Evolutionary conservation across 2,113 vertebrate species (phyloP).

Genomic region (Scortum barcoo): DNA sequence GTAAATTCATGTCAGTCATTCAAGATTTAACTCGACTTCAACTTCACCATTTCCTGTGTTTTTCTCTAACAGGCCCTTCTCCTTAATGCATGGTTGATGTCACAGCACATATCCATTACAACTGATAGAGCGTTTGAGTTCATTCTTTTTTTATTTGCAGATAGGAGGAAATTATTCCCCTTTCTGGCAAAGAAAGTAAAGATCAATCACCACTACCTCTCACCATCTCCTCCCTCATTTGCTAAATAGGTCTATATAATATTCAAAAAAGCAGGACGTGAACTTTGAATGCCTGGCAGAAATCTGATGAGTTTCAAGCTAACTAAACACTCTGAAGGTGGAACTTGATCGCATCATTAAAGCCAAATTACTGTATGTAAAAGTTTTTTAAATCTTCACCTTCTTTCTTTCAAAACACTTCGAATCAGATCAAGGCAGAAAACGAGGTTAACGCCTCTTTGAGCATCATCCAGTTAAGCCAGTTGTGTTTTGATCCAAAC

Average conservation of each 20-base stretch:
- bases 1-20: constrained; percentile 12
- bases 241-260: constrained; percentile 11
- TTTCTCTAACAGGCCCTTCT: constrained; percentile 12
- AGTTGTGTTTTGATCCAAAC: constrained; percentile 74
- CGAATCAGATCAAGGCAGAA: constrained; percentile 66
- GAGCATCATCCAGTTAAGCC: constrained; percentile 68
- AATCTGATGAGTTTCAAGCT: background rate
- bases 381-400: constrained; percentile 53
- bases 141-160: constrained; percentile 13
- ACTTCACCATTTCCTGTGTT: background rate
- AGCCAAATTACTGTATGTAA: constrained; percentile 17
- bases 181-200: constrained; percentile 5
- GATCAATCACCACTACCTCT: constrained; percentile 1
- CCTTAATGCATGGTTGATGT: constrained; percentile 24
- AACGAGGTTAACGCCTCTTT: constrained; percentile 75
- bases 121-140: background rate
- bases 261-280: constrained; percentile 3
- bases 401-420: constrained; percentile 56
- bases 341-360: constrained; percentile 20
- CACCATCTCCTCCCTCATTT: constrained; percentile 1
- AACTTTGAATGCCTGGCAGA: constrained; percentile 7
- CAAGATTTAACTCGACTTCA: background rate
- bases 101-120: constrained; percentile 21
- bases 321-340: background rate
- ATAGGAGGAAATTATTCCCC: background rate